phyloP scores from a whole-genome alignment of 2,888 invertebrate genomes.

The Lochmaea capreae region DNA sequence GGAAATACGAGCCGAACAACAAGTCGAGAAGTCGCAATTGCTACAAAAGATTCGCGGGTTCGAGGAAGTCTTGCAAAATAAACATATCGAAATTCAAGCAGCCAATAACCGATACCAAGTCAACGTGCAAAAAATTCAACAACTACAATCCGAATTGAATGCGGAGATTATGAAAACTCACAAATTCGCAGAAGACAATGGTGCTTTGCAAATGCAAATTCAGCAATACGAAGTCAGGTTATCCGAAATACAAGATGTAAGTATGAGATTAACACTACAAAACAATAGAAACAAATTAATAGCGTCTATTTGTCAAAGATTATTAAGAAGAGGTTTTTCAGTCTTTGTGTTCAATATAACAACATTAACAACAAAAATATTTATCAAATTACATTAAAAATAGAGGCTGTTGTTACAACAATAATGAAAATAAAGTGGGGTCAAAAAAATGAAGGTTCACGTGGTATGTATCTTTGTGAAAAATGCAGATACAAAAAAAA shows the following conservation, averaged over 20 bases:
- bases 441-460: too few species aligned
- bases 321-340: too few species aligned
- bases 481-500: too few species aligned
- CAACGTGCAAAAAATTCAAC: constrained; percentile 70
- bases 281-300: not conserved
- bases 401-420: too few species aligned
- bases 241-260: constrained; percentile 70
- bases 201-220: constrained; percentile 71
- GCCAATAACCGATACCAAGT: constrained; percentile 72
- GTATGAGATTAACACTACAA: constrained; percentile 26
- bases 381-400: too few species aligned
- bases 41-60: constrained; percentile 69
- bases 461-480: too few species aligned
- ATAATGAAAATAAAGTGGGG: too few species aligned
- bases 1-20: constrained; percentile 79
- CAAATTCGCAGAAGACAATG: constrained; percentile 70
- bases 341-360: too few species aligned
- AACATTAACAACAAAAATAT: too few species aligned
- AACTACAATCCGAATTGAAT: constrained; percentile 73
- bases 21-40: constrained; percentile 73
- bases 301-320: too few species aligned
- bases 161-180: constrained; percentile 68
- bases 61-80: constrained; percentile 68
- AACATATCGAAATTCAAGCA: constrained; percentile 72
- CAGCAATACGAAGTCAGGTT: constrained; percentile 76